phyloP scores from a whole-genome alignment of 2,113 vertebrate species.

The Bos indicus region DNA sequence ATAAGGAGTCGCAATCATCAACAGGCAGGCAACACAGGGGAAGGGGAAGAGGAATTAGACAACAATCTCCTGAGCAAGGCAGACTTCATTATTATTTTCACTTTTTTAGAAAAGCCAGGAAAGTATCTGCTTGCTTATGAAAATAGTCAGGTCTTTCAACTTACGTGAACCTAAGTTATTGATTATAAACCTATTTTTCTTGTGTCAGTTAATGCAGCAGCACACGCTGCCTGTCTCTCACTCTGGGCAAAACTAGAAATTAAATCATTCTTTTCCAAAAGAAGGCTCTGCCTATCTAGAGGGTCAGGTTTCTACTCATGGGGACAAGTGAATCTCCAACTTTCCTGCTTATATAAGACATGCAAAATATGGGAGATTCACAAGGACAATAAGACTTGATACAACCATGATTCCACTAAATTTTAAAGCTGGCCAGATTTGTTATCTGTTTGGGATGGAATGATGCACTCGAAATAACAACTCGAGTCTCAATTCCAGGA shows the following conservation, averaged over 20 bases:
- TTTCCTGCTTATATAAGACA: not conserved
- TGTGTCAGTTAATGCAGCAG: rapidly evolving
- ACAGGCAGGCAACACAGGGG: rapidly evolving
- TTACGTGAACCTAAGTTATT: not conserved
- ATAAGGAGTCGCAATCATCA: too few relatives aligned
- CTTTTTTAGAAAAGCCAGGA: not conserved
- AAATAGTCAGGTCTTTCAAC: not conserved
- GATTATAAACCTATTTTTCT: not conserved
- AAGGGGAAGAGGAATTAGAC: not conserved
- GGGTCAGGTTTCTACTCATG: not conserved
- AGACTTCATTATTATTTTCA: not conserved
- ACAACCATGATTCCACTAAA: not conserved
- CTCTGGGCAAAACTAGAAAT: not conserved
- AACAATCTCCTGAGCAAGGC: not conserved
- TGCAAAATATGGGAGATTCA: not conserved
- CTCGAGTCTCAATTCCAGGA: not conserved
- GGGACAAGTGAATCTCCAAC: not conserved
- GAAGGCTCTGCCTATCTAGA: not conserved
- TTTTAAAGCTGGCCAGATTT: not conserved
- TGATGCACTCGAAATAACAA: not conserved
- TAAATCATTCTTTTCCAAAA: not conserved
- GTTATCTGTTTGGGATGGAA: not conserved
- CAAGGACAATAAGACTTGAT: not conserved
- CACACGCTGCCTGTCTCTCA: not conserved
- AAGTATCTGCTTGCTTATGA: not conserved